Evolutionary conservation across 1,140 invertebrate genomes (phyloP), one percentile per base, ranked within the genome.

Genomic region (Ericerus pela): DNA sequence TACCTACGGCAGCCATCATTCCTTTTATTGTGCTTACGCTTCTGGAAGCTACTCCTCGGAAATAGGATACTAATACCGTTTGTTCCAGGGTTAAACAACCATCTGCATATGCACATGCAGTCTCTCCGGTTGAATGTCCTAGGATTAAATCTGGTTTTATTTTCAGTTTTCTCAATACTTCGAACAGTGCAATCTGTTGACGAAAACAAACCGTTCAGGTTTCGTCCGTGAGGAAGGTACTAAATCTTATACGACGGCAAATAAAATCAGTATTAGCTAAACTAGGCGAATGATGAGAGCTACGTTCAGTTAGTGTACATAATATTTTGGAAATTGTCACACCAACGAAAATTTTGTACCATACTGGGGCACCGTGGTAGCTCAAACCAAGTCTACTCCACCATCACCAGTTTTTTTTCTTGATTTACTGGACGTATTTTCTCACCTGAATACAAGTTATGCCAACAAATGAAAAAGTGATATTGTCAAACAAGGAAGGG

Each of bases 391-490:
- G n/a, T n/a, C n/a, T n/a, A n/a, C n/a, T n/a, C n/a, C n/a, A n/a
- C n/a, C n/a, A n/a, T n/a, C 18, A 11, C 31, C 8, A 10, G n/a
- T 10, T 33, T 33, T 33, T 10, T 8, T 8, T 33, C 8, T n/a
- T n/a, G 31, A 33, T 47, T 47, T 11, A 47, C 11, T 20, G 20
- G 10, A 12, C 38, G 16, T 57, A 31, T 33, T 18, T 47, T 43
- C 59, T 60, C 66, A 84, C 82, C 73, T 88, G 86, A 57, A 96
- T 80, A n/a, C 89, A 85, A 51, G 82, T 78, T 62, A 85, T 86
- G 28, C 76, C 76, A 47, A 87, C 74, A 65, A 88, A 84, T 2
- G 78, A 76, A 61, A 82, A 72, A 5, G 80, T 59, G 26, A 72
- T 74, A 56, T 74, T 68, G 38, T 76, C 68, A 62, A 75, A 71